These are phyloP conservation scores for Eptesicus fuscus DNA, from an alignment of 2,113 vertebrate species.

Conservation along the genomic window DNA sequence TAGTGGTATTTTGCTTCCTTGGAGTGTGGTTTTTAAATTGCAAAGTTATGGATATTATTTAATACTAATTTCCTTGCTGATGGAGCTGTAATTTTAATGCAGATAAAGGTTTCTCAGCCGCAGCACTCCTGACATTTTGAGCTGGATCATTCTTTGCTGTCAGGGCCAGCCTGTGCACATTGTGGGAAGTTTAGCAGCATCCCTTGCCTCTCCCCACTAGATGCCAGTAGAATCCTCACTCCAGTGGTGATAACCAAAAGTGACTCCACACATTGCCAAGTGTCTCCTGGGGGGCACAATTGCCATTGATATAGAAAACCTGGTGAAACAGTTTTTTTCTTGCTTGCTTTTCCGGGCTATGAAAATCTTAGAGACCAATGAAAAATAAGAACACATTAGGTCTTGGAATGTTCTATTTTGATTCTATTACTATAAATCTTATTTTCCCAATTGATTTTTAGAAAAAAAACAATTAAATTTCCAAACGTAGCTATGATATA, in stretches of 20 bases:
- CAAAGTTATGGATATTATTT: slow-evolving; percentile 65
- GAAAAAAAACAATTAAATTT: slow-evolving; percentile 65
- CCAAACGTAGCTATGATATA: slow-evolving; percentile 39
- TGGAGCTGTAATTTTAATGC: slow-evolving; percentile 33
- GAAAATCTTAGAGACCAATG: slow-evolving; percentile 58
- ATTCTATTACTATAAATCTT: slow-evolving; percentile 58
- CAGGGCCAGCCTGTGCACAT: not conserved
- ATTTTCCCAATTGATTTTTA: slow-evolving; percentile 60
- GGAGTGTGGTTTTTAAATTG: slow-evolving; percentile 52
- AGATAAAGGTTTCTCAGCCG: slow-evolving; percentile 44
- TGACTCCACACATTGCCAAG: not conserved
- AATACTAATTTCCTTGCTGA: slow-evolving; percentile 57
- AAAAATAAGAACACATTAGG: slow-evolving; percentile 55
- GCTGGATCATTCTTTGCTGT: not conserved
- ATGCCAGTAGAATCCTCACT: not conserved
- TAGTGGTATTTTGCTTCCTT: slow-evolving; percentile 53
- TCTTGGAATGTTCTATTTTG: slow-evolving; percentile 57
- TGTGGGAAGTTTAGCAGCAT: not conserved
- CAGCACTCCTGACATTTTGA: not conserved
- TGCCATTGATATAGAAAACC: slow-evolving; percentile 30
- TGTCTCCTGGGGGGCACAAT: not conserved
- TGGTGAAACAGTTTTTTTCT: slow-evolving; percentile 49
- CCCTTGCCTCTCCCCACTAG: not conserved
- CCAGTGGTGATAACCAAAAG: not conserved
- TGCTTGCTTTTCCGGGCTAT: slow-evolving; percentile 35